phyloP scores from a whole-genome alignment of 2,888 invertebrate genomes.

The Tenthredo scrophulariae region DNA sequence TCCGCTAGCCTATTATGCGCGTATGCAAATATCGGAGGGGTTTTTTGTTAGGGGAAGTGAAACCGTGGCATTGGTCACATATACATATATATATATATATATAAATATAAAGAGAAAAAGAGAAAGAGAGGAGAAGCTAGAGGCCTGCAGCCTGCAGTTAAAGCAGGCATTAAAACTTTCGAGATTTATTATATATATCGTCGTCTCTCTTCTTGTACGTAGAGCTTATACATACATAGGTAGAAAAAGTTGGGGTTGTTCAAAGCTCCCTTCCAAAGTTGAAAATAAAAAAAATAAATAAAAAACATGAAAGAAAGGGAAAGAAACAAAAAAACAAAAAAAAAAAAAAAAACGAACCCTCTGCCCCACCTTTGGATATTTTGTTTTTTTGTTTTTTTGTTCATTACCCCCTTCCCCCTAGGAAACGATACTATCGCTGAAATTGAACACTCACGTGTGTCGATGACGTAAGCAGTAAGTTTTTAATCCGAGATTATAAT shows the following conservation, averaged over 20 bases:
- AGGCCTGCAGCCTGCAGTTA: constrained; percentile 68
- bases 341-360: neutral
- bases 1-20: constrained; percentile 69
- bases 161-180: constrained; percentile 72
- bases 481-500: neutral
- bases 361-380: neutral
- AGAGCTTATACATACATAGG: neutral
- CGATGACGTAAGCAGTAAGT: constrained; percentile 7
- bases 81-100: constrained; percentile 1
- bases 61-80: constrained; percentile 43
- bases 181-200: constrained; percentile 74
- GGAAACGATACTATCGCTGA: neutral
- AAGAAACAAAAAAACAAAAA: neutral
- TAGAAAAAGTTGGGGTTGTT: constrained; percentile 29
- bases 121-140: constrained; percentile 55
- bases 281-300: neutral
- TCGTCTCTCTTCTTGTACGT: neutral
- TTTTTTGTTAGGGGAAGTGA: constrained; percentile 59
- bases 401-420: neutral
- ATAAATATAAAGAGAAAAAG: constrained; percentile 55
- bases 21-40: constrained; percentile 73
- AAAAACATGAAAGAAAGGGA: neutral
- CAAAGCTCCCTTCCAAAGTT: constrained; percentile 7
- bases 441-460: neutral
- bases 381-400: neutral